Evolutionary conservation across 2,888 invertebrate species (phyloP), one percentile per base, ranked within the genome.

Genomic region (Phyto melanocephala): DNA sequence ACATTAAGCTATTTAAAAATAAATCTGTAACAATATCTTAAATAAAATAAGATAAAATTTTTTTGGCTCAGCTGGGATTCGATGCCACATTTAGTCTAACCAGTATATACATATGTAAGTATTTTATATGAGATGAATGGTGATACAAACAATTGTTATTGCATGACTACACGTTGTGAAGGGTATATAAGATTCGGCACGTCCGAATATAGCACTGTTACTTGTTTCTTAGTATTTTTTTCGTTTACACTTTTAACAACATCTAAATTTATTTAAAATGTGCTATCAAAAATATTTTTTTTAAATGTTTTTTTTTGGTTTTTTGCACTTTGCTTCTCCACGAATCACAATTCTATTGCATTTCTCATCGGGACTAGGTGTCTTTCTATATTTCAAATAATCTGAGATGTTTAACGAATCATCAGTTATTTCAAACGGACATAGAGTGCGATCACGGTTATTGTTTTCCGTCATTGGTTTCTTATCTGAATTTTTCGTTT

Each of bases 371-470:
- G 42, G 42, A 47, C 45, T 63, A 11, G 54, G 15, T n/a, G 0
- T 54, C 42, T 56, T 40, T 56, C 24, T 56, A 54, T 7, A 42
- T 68, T 24, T n/a, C n/a, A n/a, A 54, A 11, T 40, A 54, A 68
- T 0, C 40, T 20, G n/a, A 40, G n/a, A n/a, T 5, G 42, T 70
- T 11, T 17, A 45, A 1, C 1, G 68, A 68, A 54, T 70, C 40
- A 33, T 42, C 45, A 1, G 56, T 42, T 28, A 56, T 70, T 6
- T 70, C 68, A 42, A 54, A 68, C 8, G 68, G 68, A 1, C 40
- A 28, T 3, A 68, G 24, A n/a, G 40, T 56, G 10, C n/a, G n/a
- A n/a, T n/a, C n/a, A n/a, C n/a, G 11, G 20, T n/a, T n/a, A 20
- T 67, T 13, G 1, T 20, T 42, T 42, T 5, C 4, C 3, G n/a